Conservation (phyloP, 1,140 invertebrate genomes). For the Amyelois transitella region DNA sequence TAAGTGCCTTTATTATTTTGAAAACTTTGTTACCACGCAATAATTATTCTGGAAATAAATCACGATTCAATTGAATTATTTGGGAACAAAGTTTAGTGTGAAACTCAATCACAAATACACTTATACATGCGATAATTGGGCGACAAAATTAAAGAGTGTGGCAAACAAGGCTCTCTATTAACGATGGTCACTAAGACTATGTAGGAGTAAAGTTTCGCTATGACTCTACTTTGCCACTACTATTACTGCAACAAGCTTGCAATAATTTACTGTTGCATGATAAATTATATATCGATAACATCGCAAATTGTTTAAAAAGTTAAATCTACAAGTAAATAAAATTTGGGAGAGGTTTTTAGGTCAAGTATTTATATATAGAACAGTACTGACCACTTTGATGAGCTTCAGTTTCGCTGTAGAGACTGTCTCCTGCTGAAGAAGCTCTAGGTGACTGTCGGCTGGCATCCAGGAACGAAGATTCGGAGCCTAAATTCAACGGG, state of each 20-base stretch:
- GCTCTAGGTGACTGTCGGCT: slow-evolving; percentile 62
- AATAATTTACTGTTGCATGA: slow-evolving; percentile 12
- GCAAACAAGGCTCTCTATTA: slow-evolving; percentile 57
- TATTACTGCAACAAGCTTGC: slow-evolving; percentile 46
- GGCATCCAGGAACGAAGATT: slow-evolving; percentile 61
- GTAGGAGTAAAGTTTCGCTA: slow-evolving; percentile 72
- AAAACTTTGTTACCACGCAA: slow-evolving; percentile 10
- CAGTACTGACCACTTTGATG: slow-evolving; percentile 65
- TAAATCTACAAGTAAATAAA: too few species aligned
- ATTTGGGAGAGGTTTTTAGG: neutral
- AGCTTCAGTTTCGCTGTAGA: slow-evolving; percentile 66
- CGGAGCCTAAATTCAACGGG: slow-evolving; percentile 49
- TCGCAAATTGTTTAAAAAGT: neutral
- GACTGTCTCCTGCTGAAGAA: slow-evolving; percentile 63
- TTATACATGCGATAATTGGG: slow-evolving; percentile 54
- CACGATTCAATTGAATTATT: neutral
- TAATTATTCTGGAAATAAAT: slow-evolving; percentile 1
- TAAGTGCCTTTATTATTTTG: slow-evolving; percentile 4
- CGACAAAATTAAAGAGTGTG: slow-evolving; percentile 54
- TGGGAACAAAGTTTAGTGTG: slow-evolving; percentile 19
- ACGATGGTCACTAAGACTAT: slow-evolving; percentile 40
- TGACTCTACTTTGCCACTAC: slow-evolving; percentile 72
- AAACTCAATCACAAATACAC: slow-evolving; percentile 33
- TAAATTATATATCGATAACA: neutral
- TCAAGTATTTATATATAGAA: neutral